phyloP scores from a whole-genome alignment of 2,113 vertebrate genomes.

The Centropristis striata region DNA sequence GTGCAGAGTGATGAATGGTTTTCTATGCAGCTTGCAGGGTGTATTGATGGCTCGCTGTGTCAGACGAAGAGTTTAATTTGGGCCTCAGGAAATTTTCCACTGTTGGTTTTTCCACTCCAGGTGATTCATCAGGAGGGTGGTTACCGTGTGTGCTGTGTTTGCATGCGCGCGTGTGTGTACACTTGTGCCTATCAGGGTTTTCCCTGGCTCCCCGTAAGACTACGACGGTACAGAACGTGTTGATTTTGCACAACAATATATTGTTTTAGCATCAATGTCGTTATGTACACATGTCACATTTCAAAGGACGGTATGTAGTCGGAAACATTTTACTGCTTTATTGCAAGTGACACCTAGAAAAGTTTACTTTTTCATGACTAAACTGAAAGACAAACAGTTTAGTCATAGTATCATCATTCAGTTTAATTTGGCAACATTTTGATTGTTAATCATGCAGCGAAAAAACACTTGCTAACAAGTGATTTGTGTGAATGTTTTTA shows the following conservation, averaged over 20 bases:
- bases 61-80: slow-evolving; percentile 76
- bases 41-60: slow-evolving; percentile 74
- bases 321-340: slow-evolving; percentile 14
- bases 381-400: neutral
- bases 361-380: neutral
- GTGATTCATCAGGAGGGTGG: slow-evolving; percentile 83
- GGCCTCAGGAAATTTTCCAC: slow-evolving; percentile 84
- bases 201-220: slow-evolving; percentile 20
- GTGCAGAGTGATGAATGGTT: slow-evolving; percentile 65
- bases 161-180: slow-evolving; percentile 33
- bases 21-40: slow-evolving; percentile 58
- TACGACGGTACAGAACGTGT: neutral
- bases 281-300: slow-evolving; percentile 19
- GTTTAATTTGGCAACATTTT: neutral
- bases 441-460: neutral
- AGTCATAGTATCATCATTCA: neutral
- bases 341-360: neutral
- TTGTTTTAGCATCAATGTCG: slow-evolving; percentile 10
- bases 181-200: slow-evolving; percentile 46
- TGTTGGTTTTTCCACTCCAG: slow-evolving; percentile 88
- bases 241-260: slow-evolving; percentile 29
- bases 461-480: neutral
- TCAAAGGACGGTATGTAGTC: neutral
- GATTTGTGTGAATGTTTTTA: neutral
- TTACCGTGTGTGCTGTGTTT: slow-evolving; percentile 68